A percentile compares a stretch with the other conserved stretches of the same genome.
Conservation (phyloP, 2,888 invertebrate genomes). For the Lycia hirtaria region DNA sequence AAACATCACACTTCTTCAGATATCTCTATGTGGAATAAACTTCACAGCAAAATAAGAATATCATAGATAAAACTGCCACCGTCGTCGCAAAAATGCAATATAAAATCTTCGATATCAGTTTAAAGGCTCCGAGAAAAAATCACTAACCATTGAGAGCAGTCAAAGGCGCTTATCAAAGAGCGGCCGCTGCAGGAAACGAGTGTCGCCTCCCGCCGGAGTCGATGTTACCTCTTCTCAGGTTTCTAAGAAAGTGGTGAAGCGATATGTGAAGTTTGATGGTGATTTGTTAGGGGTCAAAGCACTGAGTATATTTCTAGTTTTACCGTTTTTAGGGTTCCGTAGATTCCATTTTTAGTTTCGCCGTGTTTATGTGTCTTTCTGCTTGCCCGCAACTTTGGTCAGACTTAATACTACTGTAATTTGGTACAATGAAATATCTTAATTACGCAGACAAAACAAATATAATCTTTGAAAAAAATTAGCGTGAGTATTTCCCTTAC, state of each 20-base stretch:
- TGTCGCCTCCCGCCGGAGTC: conserved; percentile 21
- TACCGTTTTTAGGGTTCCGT: too few species aligned
- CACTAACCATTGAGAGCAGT: conserved; percentile 34
- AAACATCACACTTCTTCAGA: too few species aligned
- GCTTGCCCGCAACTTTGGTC: too few species aligned
- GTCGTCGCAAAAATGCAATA: conserved; percentile 23
- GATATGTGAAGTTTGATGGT: not conserved
- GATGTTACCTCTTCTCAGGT: conserved; percentile 8
- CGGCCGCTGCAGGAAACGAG: conserved; percentile 31
- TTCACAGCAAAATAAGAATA: not conserved
- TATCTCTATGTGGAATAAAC: too few species aligned
- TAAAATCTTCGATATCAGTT: conserved; percentile 28
- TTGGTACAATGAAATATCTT: too few species aligned
- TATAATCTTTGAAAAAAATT: too few species aligned
- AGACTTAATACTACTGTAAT: too few species aligned
- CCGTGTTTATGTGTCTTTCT: too few species aligned
- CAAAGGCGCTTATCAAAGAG: conserved; percentile 39
- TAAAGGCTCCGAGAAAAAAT: conserved; percentile 28
- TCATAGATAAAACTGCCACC: conserved; percentile 8
- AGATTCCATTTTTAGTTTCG: too few species aligned
- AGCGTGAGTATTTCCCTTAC: too few species aligned
- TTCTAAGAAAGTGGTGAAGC: conserved; percentile 7
- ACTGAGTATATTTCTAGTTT: too few species aligned
- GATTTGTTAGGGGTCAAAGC: not conserved
- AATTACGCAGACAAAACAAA: too few species aligned